phyloP scores from a whole-genome alignment of 2,888 invertebrate species.

The Cyrtodaria siliqua region DNA sequence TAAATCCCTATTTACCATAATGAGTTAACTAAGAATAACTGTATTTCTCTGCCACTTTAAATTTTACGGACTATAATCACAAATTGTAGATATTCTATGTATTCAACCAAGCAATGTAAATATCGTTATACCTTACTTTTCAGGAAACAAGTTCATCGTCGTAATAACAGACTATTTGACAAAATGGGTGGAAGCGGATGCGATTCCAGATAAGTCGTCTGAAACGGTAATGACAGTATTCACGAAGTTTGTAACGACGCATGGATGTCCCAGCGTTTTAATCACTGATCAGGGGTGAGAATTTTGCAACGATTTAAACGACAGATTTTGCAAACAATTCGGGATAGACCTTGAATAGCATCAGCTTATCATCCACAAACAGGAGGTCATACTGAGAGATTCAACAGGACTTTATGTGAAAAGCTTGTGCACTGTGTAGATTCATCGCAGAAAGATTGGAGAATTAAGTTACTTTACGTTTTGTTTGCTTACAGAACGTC shows the following conservation, averaged over 20 bases:
- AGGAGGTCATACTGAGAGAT: constrained; percentile 52
- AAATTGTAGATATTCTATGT: background rate
- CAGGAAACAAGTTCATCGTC: constrained; percentile 27
- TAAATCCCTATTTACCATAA: no score
- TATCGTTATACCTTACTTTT: constrained; percentile 1
- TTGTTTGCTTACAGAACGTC: no score
- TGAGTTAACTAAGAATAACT: no score
- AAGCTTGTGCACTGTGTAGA: no score
- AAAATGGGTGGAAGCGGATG: constrained; percentile 46
- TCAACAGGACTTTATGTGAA: constrained; percentile 32
- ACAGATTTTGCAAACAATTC: constrained; percentile 38
- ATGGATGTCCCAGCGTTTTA: constrained; percentile 16
- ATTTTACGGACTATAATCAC: no score
- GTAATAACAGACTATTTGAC: constrained; percentile 44
- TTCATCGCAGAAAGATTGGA: no score
- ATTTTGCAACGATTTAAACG: constrained; percentile 45
- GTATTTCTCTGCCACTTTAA: no score
- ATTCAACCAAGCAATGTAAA: background rate
- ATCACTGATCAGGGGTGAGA: constrained; percentile 12
- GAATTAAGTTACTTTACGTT: no score
- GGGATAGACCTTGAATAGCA: no score
- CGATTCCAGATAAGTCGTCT: constrained; percentile 29
- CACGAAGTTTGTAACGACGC: constrained; percentile 12
- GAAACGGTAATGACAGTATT: constrained; percentile 6
- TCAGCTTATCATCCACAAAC: no score